A percentile compares a stretch with the other conserved stretches of the same genome.
Evolutionary conservation across 2,888 invertebrate species (phyloP).

Genomic region (Meandrusa payeni): DNA sequence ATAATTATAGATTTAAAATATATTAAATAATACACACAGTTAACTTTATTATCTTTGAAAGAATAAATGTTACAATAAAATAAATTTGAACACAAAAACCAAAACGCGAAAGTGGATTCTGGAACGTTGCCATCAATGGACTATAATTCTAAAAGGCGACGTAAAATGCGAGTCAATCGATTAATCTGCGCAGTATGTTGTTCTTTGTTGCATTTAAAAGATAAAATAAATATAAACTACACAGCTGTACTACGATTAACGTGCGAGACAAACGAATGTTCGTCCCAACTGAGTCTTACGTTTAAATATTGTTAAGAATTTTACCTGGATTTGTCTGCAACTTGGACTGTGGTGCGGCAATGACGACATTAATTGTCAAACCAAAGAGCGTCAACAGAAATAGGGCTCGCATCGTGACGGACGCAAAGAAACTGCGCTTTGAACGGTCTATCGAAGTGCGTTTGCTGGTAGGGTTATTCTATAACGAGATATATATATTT

Average conservation of each 20-base stretch:
- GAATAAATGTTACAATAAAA: too few relatives aligned
- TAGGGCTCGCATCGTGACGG: constrained; percentile 51
- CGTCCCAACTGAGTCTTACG: too few relatives aligned
- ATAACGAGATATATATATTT: too few relatives aligned
- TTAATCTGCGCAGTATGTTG: constrained; percentile 13
- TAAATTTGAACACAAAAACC: too few relatives aligned
- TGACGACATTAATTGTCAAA: constrained; percentile 32
- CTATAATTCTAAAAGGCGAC: constrained; percentile 15
- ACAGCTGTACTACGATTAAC: too few relatives aligned
- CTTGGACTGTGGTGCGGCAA: constrained; percentile 45
- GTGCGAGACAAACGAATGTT: too few relatives aligned
- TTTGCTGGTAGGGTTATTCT: constrained; percentile 18
- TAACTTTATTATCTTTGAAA: too few relatives aligned
- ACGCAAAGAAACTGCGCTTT: constrained; percentile 31
- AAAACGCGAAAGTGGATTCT: too few relatives aligned
- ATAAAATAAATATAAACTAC: constrained; percentile 21
- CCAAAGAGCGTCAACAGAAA: constrained; percentile 34
- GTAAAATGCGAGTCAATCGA: constrained; percentile 6
- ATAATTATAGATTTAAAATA: too few relatives aligned
- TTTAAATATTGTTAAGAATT: constrained; percentile 20
- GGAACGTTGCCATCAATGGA: constrained; percentile 14
- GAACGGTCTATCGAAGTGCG: constrained; percentile 16
- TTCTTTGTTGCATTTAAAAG: constrained; percentile 11
- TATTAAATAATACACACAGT: too few relatives aligned
- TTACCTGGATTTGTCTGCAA: constrained; percentile 53